Base-by-base conservation (phyloP, 2,797 vertebrate genomes). In the Pantherophis alleghaniensis region DNA sequence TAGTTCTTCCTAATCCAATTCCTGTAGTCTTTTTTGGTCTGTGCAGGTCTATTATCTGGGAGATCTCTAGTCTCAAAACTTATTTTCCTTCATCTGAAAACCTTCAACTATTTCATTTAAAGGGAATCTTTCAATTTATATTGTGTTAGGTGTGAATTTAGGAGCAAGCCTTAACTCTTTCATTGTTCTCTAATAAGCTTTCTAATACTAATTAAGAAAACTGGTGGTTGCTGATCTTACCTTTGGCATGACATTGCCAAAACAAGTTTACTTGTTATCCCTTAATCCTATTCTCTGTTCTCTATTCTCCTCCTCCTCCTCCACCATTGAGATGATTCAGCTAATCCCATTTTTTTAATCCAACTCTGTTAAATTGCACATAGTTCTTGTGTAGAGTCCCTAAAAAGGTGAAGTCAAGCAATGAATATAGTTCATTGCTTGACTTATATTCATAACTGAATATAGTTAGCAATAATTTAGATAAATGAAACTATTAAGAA, bases 401-500 rank as follows among this genome's bases (percentile, higher is more conserved):
- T 66, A 61, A 66, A 92, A 60, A 90, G 74, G 32, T 87, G 79
- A 66, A 87, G 18, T 87, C 60, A 90, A 47, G 22, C 26, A 55
- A 18, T 90, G 26, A 42, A 42, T 42, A 42, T 42, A 42, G 42
- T 42, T 42, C 42, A 42, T 42, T 42, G 42, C 3, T 42, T 42
- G 42, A 42, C 42, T 42, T 42, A 42, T 42, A 42, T 42, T 42
- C 42, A 42, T 79, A 63, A 63, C 57, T 86, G 16, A 93, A 90
- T 61, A 51, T 56, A 47, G 24, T 61, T 90, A 89, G 24, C 18
- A 93, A 83, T 90, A 92, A 92, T 90, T 92, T 87, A 92, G 74
- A 92, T 92, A 93, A 93, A 93, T 87, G 60, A 57, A 87, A 83
- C 79, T 16, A 6, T 90, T 93, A 20, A 61, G 60, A 57, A 60